Evolutionary conservation across 2,113 vertebrate genomes (phyloP), one percentile per base, ranked within the genome.

Genomic region (Falco punctatus): DNA sequence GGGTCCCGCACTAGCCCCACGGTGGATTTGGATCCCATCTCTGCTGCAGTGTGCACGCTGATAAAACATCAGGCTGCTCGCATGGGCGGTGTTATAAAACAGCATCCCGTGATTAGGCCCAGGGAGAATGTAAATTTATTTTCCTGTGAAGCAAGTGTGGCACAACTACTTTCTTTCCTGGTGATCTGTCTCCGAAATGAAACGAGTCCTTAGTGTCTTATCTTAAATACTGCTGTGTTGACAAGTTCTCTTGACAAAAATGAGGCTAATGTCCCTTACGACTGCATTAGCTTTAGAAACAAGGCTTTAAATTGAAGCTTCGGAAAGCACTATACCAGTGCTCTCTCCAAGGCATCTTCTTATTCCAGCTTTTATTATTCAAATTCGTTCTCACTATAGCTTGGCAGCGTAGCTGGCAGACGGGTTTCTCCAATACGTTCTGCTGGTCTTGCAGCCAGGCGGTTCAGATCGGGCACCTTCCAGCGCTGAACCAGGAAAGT

Each of bases 241-340:
- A 96, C 96, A 96, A 96, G 93, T 95, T 97, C 96, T 97, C 97
- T 81, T 97, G 95, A 91, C 95, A 97, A 93, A 97, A 98, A 97
- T 98, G 97, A 98, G 96, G 96, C 95, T 98, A 95, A 98, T 98
- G 97, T 97, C 96, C 97, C 91, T 87, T 89, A 95, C 3, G 51
- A 92, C 78, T 96, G 92, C 90, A 86, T 97, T 96, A 97, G 96
- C 93, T 85, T 67, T 71, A 91, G 94, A 97, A 98, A 97, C 58
- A 58, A 94, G 97, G 86, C 96, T 97, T 96, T 97, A 95, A 98
- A 96, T 96, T 93, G 97, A 86, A 96, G 94, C 79, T 96, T 64
- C 0, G 32, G 77, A n/a, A 84, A 74, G 77, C 74, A 32, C 96
- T 89, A 42, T 67, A 92, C 92, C 78, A 92, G 40, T 4, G 15